Evolutionary conservation across 1,140 invertebrate genomes (phyloP), one percentile per base, ranked within the genome.

Genomic region (Panagrolaimus sp.): DNA sequence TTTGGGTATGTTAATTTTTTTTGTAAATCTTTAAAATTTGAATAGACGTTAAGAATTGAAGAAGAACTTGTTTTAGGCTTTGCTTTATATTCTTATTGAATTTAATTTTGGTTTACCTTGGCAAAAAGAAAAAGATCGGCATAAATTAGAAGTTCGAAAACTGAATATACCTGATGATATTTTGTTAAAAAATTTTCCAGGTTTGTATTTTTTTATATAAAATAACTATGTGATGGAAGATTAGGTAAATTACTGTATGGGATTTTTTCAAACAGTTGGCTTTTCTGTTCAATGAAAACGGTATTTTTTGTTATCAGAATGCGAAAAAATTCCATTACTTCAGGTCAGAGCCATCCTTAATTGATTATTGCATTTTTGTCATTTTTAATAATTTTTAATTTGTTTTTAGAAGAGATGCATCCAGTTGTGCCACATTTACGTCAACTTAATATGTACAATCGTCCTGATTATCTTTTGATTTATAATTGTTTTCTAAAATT

Each of bases 61-160:
- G n/a, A n/a, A 0, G 45, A 4, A 28, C 4, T 5, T 67, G 12
- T 63, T 65, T n/a, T 43, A 46, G 58, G 46, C 63, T 10, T 43
- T 72, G 15, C 52, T 78, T 9, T 78, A 79, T 43, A 73, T 78
- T 26, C 71, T 78, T 14, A 78, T 78, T 26, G 77, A 78, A 63
- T 52, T 78, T 17, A 76, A 78, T 44, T 71, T 71, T 32, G 77
- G 77, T 38, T 70, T 78, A 52, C 77, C 77, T 14, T 78, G 77
- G 77, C 77, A 79, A 46, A 70, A 48, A 9, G 71, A 68, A 46
- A 24, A 44, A 12, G 71, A 78, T 17, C 79, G 79, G 62, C 17
- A 69, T 9, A 63, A 63, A n/a, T 26, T 78, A 6, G 76, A 77
- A 55, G 21, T 24, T 14, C 71, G 62, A 66, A 78, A 78, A 43